These are phyloP conservation scores for Amphipyra berbera DNA, from an alignment of 2,888 invertebrate genomes.

Conservation along the genomic window DNA sequence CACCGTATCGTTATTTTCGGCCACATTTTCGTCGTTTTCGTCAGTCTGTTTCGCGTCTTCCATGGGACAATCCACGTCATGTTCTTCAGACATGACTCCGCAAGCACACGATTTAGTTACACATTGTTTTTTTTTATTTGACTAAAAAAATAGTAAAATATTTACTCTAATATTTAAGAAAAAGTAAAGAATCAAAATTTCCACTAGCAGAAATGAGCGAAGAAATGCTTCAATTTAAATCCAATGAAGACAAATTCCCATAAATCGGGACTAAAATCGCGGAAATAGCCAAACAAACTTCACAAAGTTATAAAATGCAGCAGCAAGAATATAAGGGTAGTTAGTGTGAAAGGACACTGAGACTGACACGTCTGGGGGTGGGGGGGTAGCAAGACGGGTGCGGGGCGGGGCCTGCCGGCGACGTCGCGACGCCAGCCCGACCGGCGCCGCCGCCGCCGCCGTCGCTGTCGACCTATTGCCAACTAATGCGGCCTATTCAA, in stretches of 20 bases:
- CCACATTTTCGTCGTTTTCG: constrained; percentile 55
- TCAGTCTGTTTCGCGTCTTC: constrained; percentile 65
- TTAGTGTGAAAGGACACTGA: constrained; percentile 58
- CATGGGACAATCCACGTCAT: constrained; percentile 74
- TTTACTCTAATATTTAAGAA: background rate
- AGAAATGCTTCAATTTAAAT: background rate
- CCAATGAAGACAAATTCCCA: background rate
- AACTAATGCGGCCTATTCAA: constrained; percentile 65
- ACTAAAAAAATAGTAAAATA: constrained; percentile 3
- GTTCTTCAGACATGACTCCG: constrained; percentile 83
- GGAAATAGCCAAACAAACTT: constrained; percentile 33
- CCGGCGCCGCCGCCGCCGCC: constrained; percentile 76
- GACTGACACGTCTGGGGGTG: constrained; percentile 56
- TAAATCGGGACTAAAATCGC: constrained; percentile 8
- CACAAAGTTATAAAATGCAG: constrained; percentile 33
- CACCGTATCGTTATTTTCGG: constrained; percentile 55
- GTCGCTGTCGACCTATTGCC: constrained; percentile 65
- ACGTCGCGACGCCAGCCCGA: constrained; percentile 88
- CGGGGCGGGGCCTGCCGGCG: constrained; percentile 68
- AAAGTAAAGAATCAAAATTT: background rate
- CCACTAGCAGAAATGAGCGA: background rate
- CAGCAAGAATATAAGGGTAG: constrained; percentile 46
- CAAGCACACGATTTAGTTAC: constrained; percentile 50
- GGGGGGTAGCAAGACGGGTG: constrained; percentile 52
- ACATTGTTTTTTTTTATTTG: constrained; percentile 44